phyloP scores from a whole-genome alignment of 2,113 vertebrate species.

The Mellivora capensis region DNA sequence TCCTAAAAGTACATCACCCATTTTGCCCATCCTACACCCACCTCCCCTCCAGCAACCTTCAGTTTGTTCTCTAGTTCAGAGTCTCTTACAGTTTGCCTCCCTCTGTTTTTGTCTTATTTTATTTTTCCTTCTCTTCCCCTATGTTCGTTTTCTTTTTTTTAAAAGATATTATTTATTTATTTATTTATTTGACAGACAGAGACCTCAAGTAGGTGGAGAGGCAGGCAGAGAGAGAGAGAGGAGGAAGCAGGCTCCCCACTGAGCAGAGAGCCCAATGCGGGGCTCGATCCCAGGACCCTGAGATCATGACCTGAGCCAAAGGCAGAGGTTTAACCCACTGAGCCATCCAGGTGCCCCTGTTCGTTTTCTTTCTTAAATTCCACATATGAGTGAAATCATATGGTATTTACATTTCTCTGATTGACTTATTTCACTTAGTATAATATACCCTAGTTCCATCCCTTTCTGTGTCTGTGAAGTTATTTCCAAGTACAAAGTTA shows the following conservation, averaged over 20 bases:
- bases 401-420: background rate
- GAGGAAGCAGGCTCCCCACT: too few relatives aligned
- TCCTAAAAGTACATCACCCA: background rate
- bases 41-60: background rate
- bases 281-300: too few relatives aligned
- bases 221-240: too few relatives aligned
- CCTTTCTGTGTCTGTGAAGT: background rate
- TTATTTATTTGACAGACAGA: too few relatives aligned
- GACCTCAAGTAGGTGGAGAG: too few relatives aligned
- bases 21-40: background rate
- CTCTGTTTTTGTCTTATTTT: background rate
- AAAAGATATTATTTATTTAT: too few relatives aligned
- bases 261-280: too few relatives aligned
- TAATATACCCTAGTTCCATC: background rate
- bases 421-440: background rate
- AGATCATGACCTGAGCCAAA: too few relatives aligned
- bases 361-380: background rate
- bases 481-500: too few relatives aligned
- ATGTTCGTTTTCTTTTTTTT: background rate
- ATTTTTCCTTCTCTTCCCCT: background rate
- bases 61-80: background rate
- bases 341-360: too few relatives aligned
- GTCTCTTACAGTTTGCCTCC: background rate
- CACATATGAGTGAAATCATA: background rate
- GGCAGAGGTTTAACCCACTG: too few relatives aligned